Conservation (phyloP, 2,888 invertebrate genomes). For the Tachystola acroxantha region DNA sequence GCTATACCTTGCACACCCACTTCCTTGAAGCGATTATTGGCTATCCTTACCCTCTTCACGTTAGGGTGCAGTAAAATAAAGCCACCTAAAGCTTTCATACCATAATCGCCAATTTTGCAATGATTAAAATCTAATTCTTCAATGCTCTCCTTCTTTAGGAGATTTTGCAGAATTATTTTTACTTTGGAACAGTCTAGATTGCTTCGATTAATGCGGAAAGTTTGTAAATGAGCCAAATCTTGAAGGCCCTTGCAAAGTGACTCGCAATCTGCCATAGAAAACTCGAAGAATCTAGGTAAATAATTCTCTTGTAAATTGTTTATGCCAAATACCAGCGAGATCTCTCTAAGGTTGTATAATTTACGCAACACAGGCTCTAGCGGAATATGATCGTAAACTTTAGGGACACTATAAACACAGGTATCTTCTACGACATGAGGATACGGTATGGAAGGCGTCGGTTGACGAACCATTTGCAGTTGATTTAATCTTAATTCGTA, state of each 20-base stretch:
- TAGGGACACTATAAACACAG: conserved; percentile 54
- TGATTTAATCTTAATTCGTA: conserved; percentile 68
- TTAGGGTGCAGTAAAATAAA: conserved; percentile 65
- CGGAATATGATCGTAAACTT: conserved; percentile 77
- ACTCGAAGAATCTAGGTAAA: conserved; percentile 78
- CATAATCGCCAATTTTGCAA: conserved; percentile 80
- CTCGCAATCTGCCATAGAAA: conserved; percentile 77
- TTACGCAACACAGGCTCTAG: conserved; percentile 71
- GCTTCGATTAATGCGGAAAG: conserved; percentile 79
- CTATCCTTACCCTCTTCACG: conserved; percentile 67
- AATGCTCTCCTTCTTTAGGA: conserved; percentile 67
- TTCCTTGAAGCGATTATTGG: conserved; percentile 76
- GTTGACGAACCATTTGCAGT: conserved; percentile 73
- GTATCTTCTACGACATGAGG: conserved; percentile 48
- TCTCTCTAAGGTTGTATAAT: conserved; percentile 74
- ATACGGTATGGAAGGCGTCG: conserved; percentile 46
- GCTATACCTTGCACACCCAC: conserved; percentile 74
- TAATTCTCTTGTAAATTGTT: conserved; percentile 74
- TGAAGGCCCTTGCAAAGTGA: conserved; percentile 74
- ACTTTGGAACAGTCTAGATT: conserved; percentile 78
- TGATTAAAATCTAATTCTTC: conserved; percentile 81
- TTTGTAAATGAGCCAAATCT: conserved; percentile 60
- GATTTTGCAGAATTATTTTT: conserved; percentile 75
- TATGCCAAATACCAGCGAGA: conserved; percentile 54
- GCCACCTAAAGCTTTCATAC: conserved; percentile 81